Percentiles rank a stretch among this genome's conserved stretches.
These are phyloP conservation scores for Sinella curviseta DNA, from an alignment of 1,140 invertebrate species.

Conservation along the genomic window DNA sequence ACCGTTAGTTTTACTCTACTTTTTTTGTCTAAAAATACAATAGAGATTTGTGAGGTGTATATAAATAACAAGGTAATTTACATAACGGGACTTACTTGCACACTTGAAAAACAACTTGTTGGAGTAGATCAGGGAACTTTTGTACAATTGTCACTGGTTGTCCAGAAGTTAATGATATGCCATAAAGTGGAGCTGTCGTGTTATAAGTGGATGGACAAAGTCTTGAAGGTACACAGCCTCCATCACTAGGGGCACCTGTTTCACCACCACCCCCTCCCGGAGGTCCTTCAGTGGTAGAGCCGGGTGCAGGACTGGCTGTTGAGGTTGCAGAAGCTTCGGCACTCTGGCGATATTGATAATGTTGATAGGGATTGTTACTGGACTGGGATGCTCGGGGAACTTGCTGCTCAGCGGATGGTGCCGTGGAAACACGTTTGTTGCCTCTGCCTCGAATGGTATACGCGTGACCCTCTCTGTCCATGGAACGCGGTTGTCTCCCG, in stretches of 20 bases:
- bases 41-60: too few relatives aligned
- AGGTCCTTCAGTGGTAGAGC: not conserved
- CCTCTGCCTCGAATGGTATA: conserved; percentile 5
- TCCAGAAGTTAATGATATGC: conserved; percentile 84
- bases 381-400: not conserved
- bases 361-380: not conserved
- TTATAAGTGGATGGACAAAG: conserved; percentile 85
- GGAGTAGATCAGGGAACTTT: conserved; percentile 89
- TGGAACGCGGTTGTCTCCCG: not conserved
- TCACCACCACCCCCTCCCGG: not conserved
- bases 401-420: too few relatives aligned
- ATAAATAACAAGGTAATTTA: too few relatives aligned
- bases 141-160: conserved; percentile 73
- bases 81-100: conserved; percentile 64
- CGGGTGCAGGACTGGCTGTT: not conserved
- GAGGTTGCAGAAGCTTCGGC: not conserved
- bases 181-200: conserved; percentile 89
- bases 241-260: not conserved
- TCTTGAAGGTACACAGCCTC: conserved; percentile 62
- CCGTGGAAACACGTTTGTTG: not conserved
- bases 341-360: not conserved
- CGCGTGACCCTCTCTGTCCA: not conserved
- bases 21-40: too few relatives aligned
- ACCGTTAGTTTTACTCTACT: too few relatives aligned
- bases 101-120: conserved; percentile 89